A percentile compares a stretch with the other conserved stretches of the same genome.
Conservation (phyloP, 2,113 vertebrate species). For the Nannospalax galili region DNA sequence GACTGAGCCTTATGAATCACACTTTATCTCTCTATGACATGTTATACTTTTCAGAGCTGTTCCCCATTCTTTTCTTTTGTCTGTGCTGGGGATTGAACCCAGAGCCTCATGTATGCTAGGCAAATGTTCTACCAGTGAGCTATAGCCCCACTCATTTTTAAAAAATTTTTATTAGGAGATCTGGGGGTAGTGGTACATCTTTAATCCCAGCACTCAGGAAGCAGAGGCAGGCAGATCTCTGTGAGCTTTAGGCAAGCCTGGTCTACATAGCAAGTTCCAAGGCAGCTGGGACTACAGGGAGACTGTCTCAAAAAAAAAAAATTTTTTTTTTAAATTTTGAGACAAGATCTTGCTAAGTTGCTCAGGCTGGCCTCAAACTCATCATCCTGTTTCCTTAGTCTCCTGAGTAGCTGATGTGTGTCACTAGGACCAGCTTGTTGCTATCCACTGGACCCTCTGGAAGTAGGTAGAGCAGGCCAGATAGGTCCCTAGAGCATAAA, state of each 20-base stretch:
- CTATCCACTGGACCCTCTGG: not conserved
- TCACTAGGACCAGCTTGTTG: not conserved
- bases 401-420: not conserved
- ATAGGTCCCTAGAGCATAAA: not conserved
- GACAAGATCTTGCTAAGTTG: not conserved
- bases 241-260: too few relatives aligned
- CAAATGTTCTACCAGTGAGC: too few relatives aligned
- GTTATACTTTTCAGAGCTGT: not conserved
- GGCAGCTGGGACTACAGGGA: too few relatives aligned
- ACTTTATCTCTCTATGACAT: not conserved
- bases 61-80: not conserved
- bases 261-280: too few relatives aligned
- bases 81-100: not conserved
- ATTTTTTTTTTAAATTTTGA: not conserved
- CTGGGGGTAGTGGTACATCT: too few relatives aligned
- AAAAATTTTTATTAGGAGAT: too few relatives aligned
- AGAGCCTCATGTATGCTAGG: not conserved
- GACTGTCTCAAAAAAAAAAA: too few relatives aligned
- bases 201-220: too few relatives aligned
- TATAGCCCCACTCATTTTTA: too few relatives aligned
- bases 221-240: too few relatives aligned
- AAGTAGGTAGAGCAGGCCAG: not conserved
- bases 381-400: not conserved
- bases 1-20: not conserved
- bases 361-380: not conserved